Conservation (phyloP, 2,113 vertebrate genomes). For the Corythornis madagascariensis region DNA sequence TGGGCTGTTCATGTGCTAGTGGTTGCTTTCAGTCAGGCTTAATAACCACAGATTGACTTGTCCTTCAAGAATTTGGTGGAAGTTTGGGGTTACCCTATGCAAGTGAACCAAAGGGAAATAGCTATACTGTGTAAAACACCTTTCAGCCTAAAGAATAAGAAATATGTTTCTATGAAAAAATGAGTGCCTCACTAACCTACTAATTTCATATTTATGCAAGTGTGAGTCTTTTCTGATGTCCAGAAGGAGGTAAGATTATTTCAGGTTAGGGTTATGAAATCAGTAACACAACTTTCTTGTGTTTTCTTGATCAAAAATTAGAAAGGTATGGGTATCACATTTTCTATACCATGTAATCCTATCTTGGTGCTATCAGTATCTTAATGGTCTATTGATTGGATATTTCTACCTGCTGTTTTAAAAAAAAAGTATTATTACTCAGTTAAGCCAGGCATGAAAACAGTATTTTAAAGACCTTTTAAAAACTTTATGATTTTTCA, state of each 20-base stretch:
- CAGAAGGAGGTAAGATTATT: constrained; percentile 12
- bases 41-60: neutral
- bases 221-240: neutral
- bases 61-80: neutral
- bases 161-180: neutral
- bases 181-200: neutral
- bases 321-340: constrained; percentile 51
- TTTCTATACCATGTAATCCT: constrained; percentile 48
- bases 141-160: neutral
- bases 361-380: neutral
- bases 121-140: neutral
- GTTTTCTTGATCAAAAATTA: constrained; percentile 53
- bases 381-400: constrained; percentile 68
- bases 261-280: constrained; percentile 31
- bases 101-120: neutral
- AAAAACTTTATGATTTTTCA: constrained; percentile 47
- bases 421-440: constrained; percentile 58
- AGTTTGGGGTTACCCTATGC: neutral
- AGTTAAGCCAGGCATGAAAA: constrained; percentile 62
- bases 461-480: constrained; percentile 40
- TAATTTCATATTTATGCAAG: neutral
- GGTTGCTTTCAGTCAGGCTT: accelerated
- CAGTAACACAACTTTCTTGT: constrained; percentile 22
- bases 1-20: neutral
- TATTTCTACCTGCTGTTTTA: constrained; percentile 36